Conservation (phyloP, 2,113 vertebrate species). For the Oreochromis niloticus region DNA sequence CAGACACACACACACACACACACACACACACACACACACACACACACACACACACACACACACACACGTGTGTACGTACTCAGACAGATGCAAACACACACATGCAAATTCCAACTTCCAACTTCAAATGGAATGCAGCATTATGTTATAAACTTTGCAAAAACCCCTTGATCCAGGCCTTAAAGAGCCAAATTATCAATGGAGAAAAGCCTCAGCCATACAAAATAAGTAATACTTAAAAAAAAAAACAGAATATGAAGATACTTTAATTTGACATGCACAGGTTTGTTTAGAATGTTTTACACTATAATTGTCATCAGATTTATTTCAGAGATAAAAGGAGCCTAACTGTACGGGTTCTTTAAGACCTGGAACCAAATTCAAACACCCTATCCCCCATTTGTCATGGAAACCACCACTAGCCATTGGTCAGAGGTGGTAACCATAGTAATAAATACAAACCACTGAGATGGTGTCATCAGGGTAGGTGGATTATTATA, state of each 20-base stretch:
- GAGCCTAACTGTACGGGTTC: background rate
- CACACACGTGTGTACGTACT: background rate
- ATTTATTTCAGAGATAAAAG: background rate
- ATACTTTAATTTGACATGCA: background rate
- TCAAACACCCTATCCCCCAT: background rate
- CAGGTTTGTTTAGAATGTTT: background rate
- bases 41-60: background rate
- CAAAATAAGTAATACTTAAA: background rate
- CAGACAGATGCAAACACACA: background rate
- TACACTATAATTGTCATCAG: background rate
- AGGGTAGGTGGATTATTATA: conserved; percentile 99
- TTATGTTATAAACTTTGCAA: background rate
- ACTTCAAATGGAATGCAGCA: background rate
- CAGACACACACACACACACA: no score
- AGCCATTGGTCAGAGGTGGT: conserved; percentile 51
- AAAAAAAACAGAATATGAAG: background rate
- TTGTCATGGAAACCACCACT: conserved; percentile 50
- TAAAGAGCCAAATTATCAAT: conserved; percentile 17
- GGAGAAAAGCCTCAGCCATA: background rate
- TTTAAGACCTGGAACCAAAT: conserved; percentile 37
- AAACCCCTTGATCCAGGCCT: conserved; percentile 1
- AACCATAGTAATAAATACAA: conserved; percentile 76
- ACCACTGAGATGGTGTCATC: conserved; percentile 81
- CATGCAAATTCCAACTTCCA: background rate
- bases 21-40: background rate